Evolutionary conservation across 1,140 invertebrate genomes (phyloP).

Genomic region (Bombus superbus): DNA sequence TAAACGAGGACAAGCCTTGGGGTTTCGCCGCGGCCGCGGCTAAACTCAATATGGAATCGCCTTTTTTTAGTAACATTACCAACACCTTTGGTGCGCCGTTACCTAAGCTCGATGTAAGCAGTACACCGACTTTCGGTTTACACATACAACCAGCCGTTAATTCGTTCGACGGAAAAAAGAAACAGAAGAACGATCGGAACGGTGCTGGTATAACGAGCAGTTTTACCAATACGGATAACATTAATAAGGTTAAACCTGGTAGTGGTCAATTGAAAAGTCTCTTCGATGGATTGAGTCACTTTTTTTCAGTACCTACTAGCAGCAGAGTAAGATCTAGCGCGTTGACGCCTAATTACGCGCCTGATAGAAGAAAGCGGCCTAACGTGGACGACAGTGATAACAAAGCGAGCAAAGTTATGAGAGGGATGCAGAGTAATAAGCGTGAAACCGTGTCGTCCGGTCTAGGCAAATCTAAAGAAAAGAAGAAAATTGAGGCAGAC

Average conservation of each 20-base stretch:
- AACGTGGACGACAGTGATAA: constrained; percentile 62
- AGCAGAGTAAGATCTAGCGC: constrained; percentile 82
- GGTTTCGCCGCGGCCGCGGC: constrained; percentile 89
- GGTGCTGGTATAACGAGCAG: neutral
- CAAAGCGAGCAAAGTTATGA: constrained; percentile 53
- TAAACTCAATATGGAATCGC: constrained; percentile 75
- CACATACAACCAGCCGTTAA: constrained; percentile 71
- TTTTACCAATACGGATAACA: constrained; percentile 43
- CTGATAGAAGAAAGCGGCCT: constrained; percentile 79
- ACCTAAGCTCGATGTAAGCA: constrained; percentile 76
- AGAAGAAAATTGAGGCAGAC: constrained; percentile 29
- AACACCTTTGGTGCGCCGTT: constrained; percentile 74
- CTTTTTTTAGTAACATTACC: constrained; percentile 78
- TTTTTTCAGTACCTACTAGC: constrained; percentile 88
- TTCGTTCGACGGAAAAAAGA: constrained; percentile 59
- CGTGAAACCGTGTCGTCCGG: constrained; percentile 4
- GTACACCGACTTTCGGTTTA: constrained; percentile 76
- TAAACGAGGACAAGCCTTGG: constrained; percentile 86
- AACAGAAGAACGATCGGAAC: constrained; percentile 47
- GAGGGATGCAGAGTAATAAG: constrained; percentile 44
- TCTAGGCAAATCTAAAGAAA: constrained; percentile 50
- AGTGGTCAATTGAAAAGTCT: constrained; percentile 88
- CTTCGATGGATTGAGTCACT: constrained; percentile 93
- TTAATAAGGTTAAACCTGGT: constrained; percentile 82
- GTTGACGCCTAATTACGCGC: constrained; percentile 82